These are phyloP conservation scores for Drosophila ambigua DNA, from an alignment of 1,140 invertebrate species.

Conservation along the genomic window DNA sequence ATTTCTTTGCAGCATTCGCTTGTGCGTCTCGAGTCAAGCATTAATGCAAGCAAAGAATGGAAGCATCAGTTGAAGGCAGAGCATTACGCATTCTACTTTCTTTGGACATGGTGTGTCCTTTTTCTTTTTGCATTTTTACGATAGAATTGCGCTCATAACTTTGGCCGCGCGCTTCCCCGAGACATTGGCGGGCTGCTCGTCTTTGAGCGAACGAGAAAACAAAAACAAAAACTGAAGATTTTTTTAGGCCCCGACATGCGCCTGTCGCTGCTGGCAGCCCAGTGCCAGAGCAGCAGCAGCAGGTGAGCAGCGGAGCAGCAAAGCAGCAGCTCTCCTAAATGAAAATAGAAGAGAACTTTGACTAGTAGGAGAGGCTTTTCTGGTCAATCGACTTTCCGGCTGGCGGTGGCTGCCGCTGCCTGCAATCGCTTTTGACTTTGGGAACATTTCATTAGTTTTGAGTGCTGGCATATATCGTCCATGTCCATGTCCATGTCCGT, in stretches of 20 bases:
- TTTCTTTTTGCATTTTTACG: slow-evolving; percentile 74
- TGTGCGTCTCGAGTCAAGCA: too few relatives aligned
- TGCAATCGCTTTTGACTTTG: slow-evolving; percentile 77
- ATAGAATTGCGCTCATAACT: slow-evolving; percentile 80
- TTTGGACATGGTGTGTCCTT: neutral
- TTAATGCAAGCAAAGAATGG: too few relatives aligned
- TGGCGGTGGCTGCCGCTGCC: slow-evolving; percentile 43
- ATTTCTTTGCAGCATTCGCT: too few relatives aligned
- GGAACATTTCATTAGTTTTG: slow-evolving; percentile 81
- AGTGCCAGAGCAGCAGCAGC: slow-evolving; percentile 20
- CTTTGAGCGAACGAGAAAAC: slow-evolving; percentile 41
- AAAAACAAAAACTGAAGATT: slow-evolving; percentile 64
- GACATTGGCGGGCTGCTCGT: slow-evolving; percentile 55
- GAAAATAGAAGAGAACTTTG: neutral
- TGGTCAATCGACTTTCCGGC: slow-evolving; percentile 58
- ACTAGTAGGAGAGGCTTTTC: slow-evolving; percentile 20
- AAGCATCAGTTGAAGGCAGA: neutral
- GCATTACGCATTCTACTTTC: slow-evolving; percentile 3
- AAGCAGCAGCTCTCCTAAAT: too few relatives aligned
- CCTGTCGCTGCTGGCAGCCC: slow-evolving; percentile 59
- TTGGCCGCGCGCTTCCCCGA: slow-evolving; percentile 41
- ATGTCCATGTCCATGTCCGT: slow-evolving; percentile 14
- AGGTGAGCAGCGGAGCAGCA: slow-evolving; percentile 14
- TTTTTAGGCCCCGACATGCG: slow-evolving; percentile 47
- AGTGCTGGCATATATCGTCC: slow-evolving; percentile 79